Conservation (phyloP, 1,140 invertebrate species). For the Probaryconus sp. region DNA sequence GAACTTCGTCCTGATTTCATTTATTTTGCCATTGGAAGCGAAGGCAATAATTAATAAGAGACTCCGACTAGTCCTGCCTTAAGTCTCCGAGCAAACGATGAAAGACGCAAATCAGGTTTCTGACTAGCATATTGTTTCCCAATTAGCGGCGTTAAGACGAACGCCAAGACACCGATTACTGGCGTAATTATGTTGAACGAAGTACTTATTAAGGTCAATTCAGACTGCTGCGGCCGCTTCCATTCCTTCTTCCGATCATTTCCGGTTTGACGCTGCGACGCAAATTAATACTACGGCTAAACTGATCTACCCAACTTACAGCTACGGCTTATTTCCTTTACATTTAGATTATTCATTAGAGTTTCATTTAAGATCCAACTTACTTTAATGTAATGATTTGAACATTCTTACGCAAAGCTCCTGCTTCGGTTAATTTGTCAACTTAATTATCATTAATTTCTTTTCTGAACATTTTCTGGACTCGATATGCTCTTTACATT, state of each 20-base stretch:
- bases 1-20: too few relatives aligned
- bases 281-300: constrained; percentile 37
- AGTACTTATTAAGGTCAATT: constrained; percentile 52
- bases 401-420: too few relatives aligned
- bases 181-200: constrained; percentile 42
- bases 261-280: constrained; percentile 43
- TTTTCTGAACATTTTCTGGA: too few relatives aligned
- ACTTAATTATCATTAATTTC: too few relatives aligned
- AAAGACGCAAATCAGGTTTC: constrained; percentile 48
- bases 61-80: constrained; percentile 18
- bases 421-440: too few relatives aligned
- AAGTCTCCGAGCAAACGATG: constrained; percentile 33
- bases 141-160: constrained; percentile 48
- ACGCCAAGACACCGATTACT: constrained; percentile 40
- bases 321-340: constrained; percentile 21
- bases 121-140: constrained; percentile 47
- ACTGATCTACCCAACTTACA: constrained; percentile 28
- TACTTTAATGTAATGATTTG: too few relatives aligned
- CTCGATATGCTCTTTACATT: too few relatives aligned
- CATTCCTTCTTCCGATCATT: constrained; percentile 37
- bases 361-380: too few relatives aligned
- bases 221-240: constrained; percentile 34
- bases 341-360: background rate
- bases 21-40: constrained; percentile 27
- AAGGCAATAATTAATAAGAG: constrained; percentile 36